Evolutionary conservation across 2,113 vertebrate species (phyloP).

Genomic region (Addax nasomaculatus): DNA sequence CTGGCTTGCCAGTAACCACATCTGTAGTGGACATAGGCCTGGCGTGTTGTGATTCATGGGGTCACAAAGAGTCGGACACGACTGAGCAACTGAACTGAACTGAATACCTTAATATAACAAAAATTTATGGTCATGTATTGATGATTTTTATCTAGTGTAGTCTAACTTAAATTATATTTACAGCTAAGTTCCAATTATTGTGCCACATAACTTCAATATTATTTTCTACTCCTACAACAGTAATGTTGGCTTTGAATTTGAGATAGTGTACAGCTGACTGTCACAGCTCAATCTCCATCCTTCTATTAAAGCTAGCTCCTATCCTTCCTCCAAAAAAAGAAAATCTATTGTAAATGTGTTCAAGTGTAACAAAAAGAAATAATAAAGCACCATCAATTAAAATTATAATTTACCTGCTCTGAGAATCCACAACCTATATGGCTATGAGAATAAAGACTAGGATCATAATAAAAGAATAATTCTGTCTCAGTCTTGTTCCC

Average conservation of each 20-base stretch:
- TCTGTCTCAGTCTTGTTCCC: rapidly evolving
- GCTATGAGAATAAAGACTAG: not conserved
- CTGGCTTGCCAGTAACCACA: not conserved
- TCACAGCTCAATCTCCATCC: not conserved
- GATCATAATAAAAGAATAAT: not conserved
- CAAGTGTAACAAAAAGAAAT: not conserved
- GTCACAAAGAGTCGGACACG: rapidly evolving
- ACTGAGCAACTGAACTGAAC: too few species aligned
- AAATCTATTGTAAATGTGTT: not conserved
- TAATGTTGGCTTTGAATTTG: not conserved
- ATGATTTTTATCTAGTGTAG: not conserved
- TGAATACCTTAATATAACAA: not conserved
- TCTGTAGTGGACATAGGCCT: not conserved
- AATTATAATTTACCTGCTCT: not conserved
- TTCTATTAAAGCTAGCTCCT: not conserved
- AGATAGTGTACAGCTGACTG: rapidly evolving
- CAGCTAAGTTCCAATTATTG: not conserved
- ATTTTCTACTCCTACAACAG: rapidly evolving
- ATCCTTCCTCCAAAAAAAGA: not conserved
- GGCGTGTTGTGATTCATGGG: too few species aligned
- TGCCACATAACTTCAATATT: rapidly evolving
- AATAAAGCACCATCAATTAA: not conserved
- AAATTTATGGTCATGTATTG: not conserved
- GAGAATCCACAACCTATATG: not conserved
- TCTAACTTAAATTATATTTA: not conserved